Conservation (phyloP, 2,113 vertebrate genomes). For the Apodemus sylvaticus region DNA sequence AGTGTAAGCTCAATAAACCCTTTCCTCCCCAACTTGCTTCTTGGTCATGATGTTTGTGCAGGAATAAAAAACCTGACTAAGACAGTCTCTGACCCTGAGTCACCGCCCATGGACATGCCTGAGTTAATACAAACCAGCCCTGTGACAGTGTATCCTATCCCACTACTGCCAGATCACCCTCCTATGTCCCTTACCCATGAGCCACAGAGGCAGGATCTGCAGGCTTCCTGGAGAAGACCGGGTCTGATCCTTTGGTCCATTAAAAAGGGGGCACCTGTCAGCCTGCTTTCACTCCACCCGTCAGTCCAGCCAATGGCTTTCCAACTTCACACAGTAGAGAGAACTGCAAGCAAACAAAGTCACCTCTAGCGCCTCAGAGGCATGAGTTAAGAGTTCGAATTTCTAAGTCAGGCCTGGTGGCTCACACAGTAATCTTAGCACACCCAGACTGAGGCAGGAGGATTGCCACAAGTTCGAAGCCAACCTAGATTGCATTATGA, state of each 20-base stretch:
- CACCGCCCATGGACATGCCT: neutral
- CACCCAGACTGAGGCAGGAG: neutral
- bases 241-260: neutral
- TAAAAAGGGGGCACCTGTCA: neutral
- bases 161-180: neutral
- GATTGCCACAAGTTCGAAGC: neutral
- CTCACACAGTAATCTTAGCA: neutral
- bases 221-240: neutral
- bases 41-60: too few relatives aligned
- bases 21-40: too few relatives aligned
- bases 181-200: neutral
- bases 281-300: rapidly evolving
- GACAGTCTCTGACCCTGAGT: neutral
- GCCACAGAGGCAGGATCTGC: neutral
- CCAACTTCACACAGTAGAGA: neutral
- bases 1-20: too few relatives aligned
- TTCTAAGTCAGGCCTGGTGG: neutral
- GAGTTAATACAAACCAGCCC: neutral
- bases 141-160: neutral
- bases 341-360: neutral
- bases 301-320: neutral
- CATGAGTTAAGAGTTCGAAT: neutral
- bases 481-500: neutral
- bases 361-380: neutral
- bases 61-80: too few relatives aligned